Evolutionary conservation across 2,797 vertebrate genomes (phyloP).

Genomic region (Leptoclinus maculatus): DNA sequence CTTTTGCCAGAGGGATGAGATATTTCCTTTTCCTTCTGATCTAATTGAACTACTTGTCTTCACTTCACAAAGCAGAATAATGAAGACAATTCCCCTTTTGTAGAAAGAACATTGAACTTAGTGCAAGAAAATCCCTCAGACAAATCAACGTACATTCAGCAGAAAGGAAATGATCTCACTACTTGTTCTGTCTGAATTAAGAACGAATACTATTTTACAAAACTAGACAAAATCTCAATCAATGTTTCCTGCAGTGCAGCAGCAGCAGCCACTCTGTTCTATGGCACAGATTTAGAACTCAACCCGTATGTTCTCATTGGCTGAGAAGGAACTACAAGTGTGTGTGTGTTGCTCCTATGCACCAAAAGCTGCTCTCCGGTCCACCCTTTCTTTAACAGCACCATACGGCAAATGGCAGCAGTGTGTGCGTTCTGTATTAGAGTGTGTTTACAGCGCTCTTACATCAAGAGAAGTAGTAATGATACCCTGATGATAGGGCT

Average conservation of each 20-base stretch:
- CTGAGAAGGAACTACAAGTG: neutral
- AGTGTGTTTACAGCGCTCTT: conserved; percentile 46
- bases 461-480: conserved; percentile 27
- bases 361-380: conserved; percentile 33
- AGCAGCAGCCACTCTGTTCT: conserved; percentile 7
- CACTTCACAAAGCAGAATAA: conserved; percentile 12
- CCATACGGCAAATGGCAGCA: neutral
- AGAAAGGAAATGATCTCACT: conserved; percentile 9
- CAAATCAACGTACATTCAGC: conserved; percentile 1
- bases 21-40: conserved; percentile 33
- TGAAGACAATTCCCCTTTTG: conserved; percentile 9
- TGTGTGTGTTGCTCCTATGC: conserved; percentile 32
- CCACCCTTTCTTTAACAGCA: conserved; percentile 15
- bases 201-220: neutral
- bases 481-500: conserved; percentile 40
- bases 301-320: conserved; percentile 20
- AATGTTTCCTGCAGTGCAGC: conserved; percentile 36
- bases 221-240: conserved; percentile 11
- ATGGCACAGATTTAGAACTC: conserved; percentile 47
- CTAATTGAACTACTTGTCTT: neutral
- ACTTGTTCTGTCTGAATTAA: neutral
- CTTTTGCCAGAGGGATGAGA: neutral
- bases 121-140: conserved; percentile 30
- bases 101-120: conserved; percentile 8
- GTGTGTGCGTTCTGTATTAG: conserved; percentile 4